These are phyloP conservation scores for Stictocephala bisonia DNA, from an alignment of 2,888 invertebrate species.

Conservation along the genomic window DNA sequence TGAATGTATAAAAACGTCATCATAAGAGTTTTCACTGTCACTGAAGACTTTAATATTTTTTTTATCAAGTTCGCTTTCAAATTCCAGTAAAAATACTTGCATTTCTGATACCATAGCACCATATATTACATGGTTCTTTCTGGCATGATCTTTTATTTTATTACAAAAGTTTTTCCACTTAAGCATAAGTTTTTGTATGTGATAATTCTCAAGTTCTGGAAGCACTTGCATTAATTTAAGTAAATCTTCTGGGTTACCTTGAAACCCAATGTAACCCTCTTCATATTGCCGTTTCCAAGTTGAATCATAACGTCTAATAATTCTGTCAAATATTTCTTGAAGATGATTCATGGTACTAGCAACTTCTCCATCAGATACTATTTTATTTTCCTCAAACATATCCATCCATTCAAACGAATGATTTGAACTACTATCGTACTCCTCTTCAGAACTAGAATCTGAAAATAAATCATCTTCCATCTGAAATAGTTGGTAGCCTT, in stretches of 20 bases:
- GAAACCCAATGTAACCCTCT: slow-evolving; percentile 60
- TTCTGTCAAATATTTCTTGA: slow-evolving; percentile 46
- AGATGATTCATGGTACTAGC: slow-evolving; percentile 32
- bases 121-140: slow-evolving; percentile 24
- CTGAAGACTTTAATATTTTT: slow-evolving; percentile 27
- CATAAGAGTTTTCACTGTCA: slow-evolving; percentile 7
- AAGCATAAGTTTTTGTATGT: slow-evolving; percentile 51
- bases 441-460: slow-evolving; percentile 8
- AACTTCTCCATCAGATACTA: slow-evolving; percentile 36
- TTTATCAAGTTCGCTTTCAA: slow-evolving; percentile 33
- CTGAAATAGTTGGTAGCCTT: slow-evolving; percentile 18
- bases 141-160: slow-evolving; percentile 31
- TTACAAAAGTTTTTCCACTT: slow-evolving; percentile 43
- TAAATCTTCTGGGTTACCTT: slow-evolving; percentile 56
- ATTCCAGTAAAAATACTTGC: slow-evolving; percentile 34
- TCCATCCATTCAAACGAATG: slow-evolving; percentile 18
- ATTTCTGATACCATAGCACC: slow-evolving; percentile 23
- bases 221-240: slow-evolving; percentile 59
- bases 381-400: background rate
- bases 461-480: slow-evolving; percentile 16
- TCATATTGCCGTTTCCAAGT: slow-evolving; percentile 63
- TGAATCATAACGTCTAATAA: slow-evolving; percentile 60
- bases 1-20: background rate
- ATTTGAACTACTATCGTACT: background rate
- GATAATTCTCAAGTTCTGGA: slow-evolving; percentile 60